These are phyloP conservation scores for Hyperoplus lanceolatus DNA, from an alignment of 2,797 vertebrate genomes.

Conservation along the genomic window DNA sequence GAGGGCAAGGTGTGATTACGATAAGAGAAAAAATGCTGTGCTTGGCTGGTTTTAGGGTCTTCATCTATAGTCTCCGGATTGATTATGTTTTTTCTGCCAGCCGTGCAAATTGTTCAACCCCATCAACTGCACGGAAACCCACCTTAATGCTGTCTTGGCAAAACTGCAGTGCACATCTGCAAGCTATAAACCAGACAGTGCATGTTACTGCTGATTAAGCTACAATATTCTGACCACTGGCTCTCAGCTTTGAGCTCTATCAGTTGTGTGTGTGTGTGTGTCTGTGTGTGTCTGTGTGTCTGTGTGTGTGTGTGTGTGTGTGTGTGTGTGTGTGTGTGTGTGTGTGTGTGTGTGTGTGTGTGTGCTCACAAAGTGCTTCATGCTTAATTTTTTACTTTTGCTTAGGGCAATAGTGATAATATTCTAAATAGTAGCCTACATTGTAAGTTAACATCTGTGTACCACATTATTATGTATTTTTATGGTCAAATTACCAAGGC, in stretches of 20 bases:
- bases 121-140: slow-evolving; percentile 73
- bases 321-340: no score
- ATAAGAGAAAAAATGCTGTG: slow-evolving; percentile 83
- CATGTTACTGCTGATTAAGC: slow-evolving; percentile 40
- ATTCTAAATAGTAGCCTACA: not conserved
- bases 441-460: slow-evolving; percentile 12
- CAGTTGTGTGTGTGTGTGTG: not conserved
- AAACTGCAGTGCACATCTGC: slow-evolving; percentile 35
- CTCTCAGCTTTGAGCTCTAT: not conserved
- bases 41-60: slow-evolving; percentile 81
- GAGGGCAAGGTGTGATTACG: slow-evolving; percentile 83
- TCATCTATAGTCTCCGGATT: slow-evolving; percentile 87
- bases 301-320: no score
- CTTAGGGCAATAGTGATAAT: slow-evolving; percentile 12
- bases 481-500: slow-evolving; percentile 25
- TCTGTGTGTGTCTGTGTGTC: no score
- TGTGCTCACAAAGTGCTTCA: not conserved
- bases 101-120: slow-evolving; percentile 83
- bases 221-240: slow-evolving; percentile 19
- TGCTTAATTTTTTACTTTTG: not conserved
- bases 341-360: no score
- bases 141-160: slow-evolving; percentile 60
- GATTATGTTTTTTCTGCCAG: slow-evolving; percentile 85
- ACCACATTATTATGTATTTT: slow-evolving; percentile 8
- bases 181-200: slow-evolving; percentile 35